These are phyloP conservation scores for Stegostoma tigrinum DNA, from an alignment of 2,113 vertebrate species.

Conservation along the genomic window DNA sequence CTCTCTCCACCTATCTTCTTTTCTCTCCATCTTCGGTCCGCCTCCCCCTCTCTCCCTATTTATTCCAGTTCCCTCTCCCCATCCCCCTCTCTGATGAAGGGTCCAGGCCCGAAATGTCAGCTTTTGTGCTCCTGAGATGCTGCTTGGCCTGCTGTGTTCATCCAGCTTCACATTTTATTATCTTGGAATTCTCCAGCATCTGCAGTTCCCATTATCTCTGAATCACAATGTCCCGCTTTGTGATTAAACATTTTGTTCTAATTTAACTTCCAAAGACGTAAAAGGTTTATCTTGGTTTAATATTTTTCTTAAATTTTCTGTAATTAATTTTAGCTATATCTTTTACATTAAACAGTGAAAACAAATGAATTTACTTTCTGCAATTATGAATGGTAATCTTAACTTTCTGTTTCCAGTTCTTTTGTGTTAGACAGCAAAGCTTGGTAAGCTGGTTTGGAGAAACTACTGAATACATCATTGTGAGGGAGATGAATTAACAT, in stretches of 20 bases:
- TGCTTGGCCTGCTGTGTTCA: too few species aligned
- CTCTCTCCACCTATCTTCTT: too few species aligned
- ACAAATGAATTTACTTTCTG: neutral
- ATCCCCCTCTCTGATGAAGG: too few species aligned
- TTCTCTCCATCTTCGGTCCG: too few species aligned
- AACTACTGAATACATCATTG: neutral
- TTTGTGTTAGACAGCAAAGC: neutral
- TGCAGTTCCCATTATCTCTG: too few species aligned
- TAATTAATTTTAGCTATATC: neutral
- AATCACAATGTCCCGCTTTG: neutral
- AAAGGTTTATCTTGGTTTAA: neutral
- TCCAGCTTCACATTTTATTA: too few species aligned
- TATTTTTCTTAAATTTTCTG: neutral
- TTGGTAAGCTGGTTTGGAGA: neutral
- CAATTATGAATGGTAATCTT: neutral
- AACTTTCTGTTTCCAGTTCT: neutral
- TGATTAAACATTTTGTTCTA: neutral
- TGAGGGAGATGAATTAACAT: conserved; percentile 1
- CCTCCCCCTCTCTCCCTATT: too few species aligned
- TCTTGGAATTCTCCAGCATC: too few species aligned
- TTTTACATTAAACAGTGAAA: neutral
- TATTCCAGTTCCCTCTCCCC: too few species aligned
- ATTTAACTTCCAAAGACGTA: neutral
- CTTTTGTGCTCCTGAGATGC: too few species aligned
- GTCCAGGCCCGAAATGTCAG: too few species aligned